Conservation (phyloP, 2,888 invertebrate species). For the Lampropteryx suffumata region DNA sequence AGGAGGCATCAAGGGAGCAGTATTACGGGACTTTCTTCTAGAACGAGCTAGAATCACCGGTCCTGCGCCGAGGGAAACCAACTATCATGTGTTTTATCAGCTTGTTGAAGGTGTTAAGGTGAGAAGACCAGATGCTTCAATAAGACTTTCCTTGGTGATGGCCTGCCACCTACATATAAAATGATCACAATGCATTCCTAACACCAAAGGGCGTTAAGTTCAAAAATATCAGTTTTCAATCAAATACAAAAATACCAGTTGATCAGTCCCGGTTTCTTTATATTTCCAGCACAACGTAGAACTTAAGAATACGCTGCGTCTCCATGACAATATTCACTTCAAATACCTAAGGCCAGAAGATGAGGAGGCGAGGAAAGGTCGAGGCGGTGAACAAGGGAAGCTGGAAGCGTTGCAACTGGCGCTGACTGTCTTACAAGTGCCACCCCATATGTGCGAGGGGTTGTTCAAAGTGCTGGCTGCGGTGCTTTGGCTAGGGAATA, state of each 20-base stretch:
- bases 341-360: conserved; percentile 93
- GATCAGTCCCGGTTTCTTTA: too few species aligned
- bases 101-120: conserved; percentile 93
- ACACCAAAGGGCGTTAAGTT: too few species aligned
- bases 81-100: conserved; percentile 96
- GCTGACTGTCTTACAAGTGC: conserved; percentile 94
- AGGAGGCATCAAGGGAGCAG: conserved; percentile 95
- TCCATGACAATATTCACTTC: conserved; percentile 89
- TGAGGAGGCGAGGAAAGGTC: conserved; percentile 73
- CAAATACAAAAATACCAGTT: too few species aligned
- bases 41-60: conserved; percentile 96
- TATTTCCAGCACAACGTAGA: conserved; percentile 86
- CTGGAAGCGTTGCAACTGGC: conserved; percentile 94
- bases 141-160: too few species aligned
- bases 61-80: conserved; percentile 93
- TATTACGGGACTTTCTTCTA: conserved; percentile 94
- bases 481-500: conserved; percentile 95
- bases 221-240: too few species aligned
- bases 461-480: conserved; percentile 94
- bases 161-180: too few species aligned
- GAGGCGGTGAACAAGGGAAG: conserved; percentile 74
- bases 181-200: too few species aligned
- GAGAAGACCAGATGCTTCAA: too few species aligned
- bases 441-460: conserved; percentile 92
- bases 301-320: conserved; percentile 87